These are phyloP conservation scores for Drosophila kikkawai DNA, from an alignment of 1,140 invertebrate species.

Conservation along the genomic window DNA sequence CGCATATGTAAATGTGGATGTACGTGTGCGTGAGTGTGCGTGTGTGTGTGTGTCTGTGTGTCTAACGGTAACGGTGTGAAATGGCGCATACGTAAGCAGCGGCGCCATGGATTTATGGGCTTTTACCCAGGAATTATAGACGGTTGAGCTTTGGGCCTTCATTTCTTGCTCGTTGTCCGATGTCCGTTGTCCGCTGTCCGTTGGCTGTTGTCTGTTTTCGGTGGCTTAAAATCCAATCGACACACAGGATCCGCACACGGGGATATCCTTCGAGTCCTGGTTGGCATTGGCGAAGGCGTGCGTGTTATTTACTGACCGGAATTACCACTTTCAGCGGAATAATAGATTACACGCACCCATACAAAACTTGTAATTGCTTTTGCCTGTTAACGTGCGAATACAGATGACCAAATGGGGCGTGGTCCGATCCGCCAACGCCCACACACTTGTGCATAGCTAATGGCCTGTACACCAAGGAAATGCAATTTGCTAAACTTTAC, in stretches of 20 bases:
- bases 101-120: slow-evolving; percentile 73
- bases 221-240: slow-evolving; percentile 78
- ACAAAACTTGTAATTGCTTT: slow-evolving; percentile 43
- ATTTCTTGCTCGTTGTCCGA: slow-evolving; percentile 55
- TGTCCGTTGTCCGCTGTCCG: slow-evolving; percentile 15
- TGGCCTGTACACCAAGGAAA: slow-evolving; percentile 41
- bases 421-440: slow-evolving; percentile 13
- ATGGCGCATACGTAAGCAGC: slow-evolving; percentile 81
- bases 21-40: background rate
- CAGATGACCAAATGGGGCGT: slow-evolving; percentile 34
- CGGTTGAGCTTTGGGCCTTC: slow-evolving; percentile 62
- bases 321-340: slow-evolving; percentile 81
- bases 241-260: slow-evolving; percentile 24
- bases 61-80: slow-evolving; percentile 80
- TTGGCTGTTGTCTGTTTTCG: slow-evolving; percentile 35
- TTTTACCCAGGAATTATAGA: slow-evolving; percentile 81
- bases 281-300: slow-evolving; percentile 64
- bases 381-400: slow-evolving; percentile 45
- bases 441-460: slow-evolving; percentile 66
- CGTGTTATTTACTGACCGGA: slow-evolving; percentile 82
- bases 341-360: slow-evolving; percentile 74
- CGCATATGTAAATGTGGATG: slow-evolving; percentile 34
- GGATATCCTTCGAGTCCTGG: slow-evolving; percentile 26
- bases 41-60: slow-evolving; percentile 31
- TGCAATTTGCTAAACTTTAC: slow-evolving; percentile 40